Percentiles rank a stretch among this genome's conserved stretches.
These are phyloP conservation scores for Rotaria sp. DNA, from an alignment of 2,888 invertebrate species.

Conservation along the genomic window DNA sequence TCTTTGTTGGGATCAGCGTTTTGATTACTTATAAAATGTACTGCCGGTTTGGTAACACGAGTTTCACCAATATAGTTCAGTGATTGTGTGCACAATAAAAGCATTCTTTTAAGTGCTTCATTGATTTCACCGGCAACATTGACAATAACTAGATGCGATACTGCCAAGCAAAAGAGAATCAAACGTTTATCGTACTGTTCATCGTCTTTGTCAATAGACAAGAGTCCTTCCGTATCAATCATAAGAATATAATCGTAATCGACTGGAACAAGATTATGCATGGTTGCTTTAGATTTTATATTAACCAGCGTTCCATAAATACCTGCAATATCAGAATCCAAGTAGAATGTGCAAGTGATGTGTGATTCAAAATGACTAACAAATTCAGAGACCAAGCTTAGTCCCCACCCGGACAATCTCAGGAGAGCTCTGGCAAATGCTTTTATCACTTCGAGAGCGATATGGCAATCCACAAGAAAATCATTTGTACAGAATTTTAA, in stretches of 20 bases:
- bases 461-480: no score
- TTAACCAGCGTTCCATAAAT: slow-evolving; percentile 2
- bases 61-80: not conserved
- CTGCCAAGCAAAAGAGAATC: slow-evolving; percentile 28
- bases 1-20: not conserved
- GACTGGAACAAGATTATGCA: not conserved
- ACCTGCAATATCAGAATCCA: not conserved
- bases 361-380: no score
- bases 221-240: slow-evolving; percentile 29
- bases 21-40: slow-evolving; percentile 20
- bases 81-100: slow-evolving; percentile 28
- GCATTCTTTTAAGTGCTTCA: not conserved
- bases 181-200: not conserved
- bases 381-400: no score
- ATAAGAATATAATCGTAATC: slow-evolving; percentile 26
- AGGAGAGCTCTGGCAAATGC: no score
- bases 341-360: no score
- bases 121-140: not conserved
- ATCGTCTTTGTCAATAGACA: not conserved
- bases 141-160: slow-evolving; percentile 6
- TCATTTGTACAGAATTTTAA: no score
- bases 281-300: not conserved
- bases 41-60: not conserved
- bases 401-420: no score
- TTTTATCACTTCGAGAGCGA: no score